A percentile compares a stretch with the other conserved stretches of the same genome.
phyloP scores from a whole-genome alignment of 1,140 invertebrate species.

The Papilio machaon region DNA sequence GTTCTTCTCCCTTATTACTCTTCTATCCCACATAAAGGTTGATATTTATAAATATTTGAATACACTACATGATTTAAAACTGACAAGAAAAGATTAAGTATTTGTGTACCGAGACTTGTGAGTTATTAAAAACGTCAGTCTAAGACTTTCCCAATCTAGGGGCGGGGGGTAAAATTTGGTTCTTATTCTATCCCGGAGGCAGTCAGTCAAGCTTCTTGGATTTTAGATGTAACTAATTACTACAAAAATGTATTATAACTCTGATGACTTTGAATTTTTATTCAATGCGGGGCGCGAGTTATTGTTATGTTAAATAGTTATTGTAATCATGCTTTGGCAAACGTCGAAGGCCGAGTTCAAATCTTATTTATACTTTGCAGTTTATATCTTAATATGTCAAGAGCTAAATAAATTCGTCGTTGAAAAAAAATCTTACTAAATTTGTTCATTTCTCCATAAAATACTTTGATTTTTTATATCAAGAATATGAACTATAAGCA shows the following conservation, averaged over 20 bases:
- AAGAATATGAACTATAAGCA: background rate
- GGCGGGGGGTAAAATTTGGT: background rate
- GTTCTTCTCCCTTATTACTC: too few relatives aligned
- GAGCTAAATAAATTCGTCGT: too few relatives aligned
- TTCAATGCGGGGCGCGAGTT: background rate
- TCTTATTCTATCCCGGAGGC: background rate
- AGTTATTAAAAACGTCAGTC: background rate
- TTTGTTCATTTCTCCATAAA: too few relatives aligned
- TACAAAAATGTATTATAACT: background rate
- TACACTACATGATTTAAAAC: background rate
- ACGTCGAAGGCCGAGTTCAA: constrained; percentile 30
- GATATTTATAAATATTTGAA: background rate
- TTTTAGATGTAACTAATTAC: background rate
- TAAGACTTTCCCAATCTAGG: background rate
- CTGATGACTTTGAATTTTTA: background rate
- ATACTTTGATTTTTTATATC: too few relatives aligned
- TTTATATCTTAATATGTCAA: constrained; percentile 11
- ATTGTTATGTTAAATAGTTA: constrained; percentile 36
- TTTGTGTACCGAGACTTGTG: background rate
- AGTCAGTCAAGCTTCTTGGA: background rate
- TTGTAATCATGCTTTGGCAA: constrained; percentile 27
- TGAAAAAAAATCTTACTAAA: too few relatives aligned
- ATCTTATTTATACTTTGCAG: constrained; percentile 1
- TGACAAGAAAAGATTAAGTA: background rate
- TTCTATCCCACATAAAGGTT: background rate